Evolutionary conservation across 2,113 vertebrate species (phyloP), one percentile per base, ranked within the genome.

Genomic region (Amphiprion percula): DNA sequence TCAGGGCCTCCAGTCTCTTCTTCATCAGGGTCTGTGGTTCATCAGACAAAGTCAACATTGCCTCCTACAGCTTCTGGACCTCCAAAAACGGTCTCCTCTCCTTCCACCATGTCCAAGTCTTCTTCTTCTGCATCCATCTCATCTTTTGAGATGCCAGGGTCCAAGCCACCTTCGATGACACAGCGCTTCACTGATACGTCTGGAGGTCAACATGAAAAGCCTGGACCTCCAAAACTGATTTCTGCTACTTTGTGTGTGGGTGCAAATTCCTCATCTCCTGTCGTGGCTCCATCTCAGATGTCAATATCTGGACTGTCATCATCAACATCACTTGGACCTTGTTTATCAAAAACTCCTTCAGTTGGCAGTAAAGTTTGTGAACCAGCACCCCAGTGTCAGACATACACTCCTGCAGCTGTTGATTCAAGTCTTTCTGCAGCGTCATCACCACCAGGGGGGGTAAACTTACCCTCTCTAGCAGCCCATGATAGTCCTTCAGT

Each of bases 111-210:
- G 21, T 73, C 75, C 72, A 37, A 21, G 10, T 74, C 91, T 59
- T 72, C 86, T 60, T 80, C 68, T 39, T 68, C 88, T 82, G 66
- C 75, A 14, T 74, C 88, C 37, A 76, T 84, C 23, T 84, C 84
- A 54, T 81, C 87, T 53, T 88, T 87, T 81, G 77, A 88, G 66
- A 65, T 53, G 65, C 75, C 90, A 58, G 84, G 83, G 55, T 90
- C 92, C 28, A 88, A 47, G 67, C 28, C 69, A 17, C 79, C 79
- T 39, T 73, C 37, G 12, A 54, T 77, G 49, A 52, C 49, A 9
- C 49, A 81, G 1, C 49, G 39, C 69, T 73, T 80, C 65, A 49
- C 86, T 1, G 62, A 88, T 59, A 17, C 37, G 26, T 70, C 64
- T 64, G 74, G 60, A 68, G 15, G 39, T 49, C 78, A 39, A 15